Evolutionary conservation across 2,888 invertebrate genomes (phyloP).

Genomic region (Acanthosoma haemorrhoidale): DNA sequence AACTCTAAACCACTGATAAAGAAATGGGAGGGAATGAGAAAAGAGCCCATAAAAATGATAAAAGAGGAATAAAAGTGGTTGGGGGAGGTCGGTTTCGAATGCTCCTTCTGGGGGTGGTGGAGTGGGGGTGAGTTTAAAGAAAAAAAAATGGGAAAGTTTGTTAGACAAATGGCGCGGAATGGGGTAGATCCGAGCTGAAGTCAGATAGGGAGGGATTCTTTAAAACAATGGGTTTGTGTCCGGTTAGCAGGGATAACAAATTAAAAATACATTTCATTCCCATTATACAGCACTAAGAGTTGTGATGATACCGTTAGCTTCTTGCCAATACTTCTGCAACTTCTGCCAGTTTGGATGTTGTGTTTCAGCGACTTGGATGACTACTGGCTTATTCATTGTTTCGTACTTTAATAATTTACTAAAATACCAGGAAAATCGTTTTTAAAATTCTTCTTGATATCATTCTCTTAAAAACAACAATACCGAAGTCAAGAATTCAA

Average conservation of each 20-base stretch:
- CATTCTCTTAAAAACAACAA: too few relatives aligned
- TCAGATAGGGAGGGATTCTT: slow-evolving; percentile 8
- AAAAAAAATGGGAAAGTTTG: slow-evolving; percentile 39
- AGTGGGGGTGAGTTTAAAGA: slow-evolving; percentile 30
- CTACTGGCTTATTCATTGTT: too few relatives aligned
- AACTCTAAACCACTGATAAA: slow-evolving; percentile 35
- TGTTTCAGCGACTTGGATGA: too few relatives aligned
- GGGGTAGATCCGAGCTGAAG: slow-evolving; percentile 34
- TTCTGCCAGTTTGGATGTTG: too few relatives aligned
- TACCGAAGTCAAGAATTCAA: too few relatives aligned
- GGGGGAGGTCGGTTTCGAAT: not conserved
- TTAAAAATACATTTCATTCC: slow-evolving; percentile 40
- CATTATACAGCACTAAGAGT: slow-evolving; percentile 33
- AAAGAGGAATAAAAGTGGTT: slow-evolving; percentile 22
- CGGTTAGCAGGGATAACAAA: slow-evolving; percentile 37
- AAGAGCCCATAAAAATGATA: slow-evolving; percentile 40
- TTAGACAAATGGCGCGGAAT: slow-evolving; percentile 41
- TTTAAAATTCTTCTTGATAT: not conserved
- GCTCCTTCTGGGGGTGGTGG: not conserved
- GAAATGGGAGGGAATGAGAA: slow-evolving; percentile 40
- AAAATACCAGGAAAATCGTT: too few relatives aligned
- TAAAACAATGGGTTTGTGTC: slow-evolving; percentile 30
- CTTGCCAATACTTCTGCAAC: too few relatives aligned
- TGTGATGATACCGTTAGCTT: too few relatives aligned
- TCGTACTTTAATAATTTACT: too few relatives aligned